These are phyloP conservation scores for Gasterosteus aculeatus DNA, from an alignment of 2,113 vertebrate species.

Conservation along the genomic window DNA sequence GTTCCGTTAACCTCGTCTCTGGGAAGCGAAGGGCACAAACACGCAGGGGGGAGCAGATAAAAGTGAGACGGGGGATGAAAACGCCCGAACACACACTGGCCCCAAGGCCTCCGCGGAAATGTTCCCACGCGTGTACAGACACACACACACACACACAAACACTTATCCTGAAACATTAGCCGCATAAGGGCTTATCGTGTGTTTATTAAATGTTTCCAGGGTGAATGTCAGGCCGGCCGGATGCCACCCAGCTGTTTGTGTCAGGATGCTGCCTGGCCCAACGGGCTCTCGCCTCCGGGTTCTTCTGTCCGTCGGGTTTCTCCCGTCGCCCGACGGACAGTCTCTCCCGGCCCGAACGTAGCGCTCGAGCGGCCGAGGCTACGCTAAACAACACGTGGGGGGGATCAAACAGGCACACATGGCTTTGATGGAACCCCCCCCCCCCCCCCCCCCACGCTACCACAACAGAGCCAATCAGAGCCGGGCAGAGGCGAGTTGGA, in stretches of 20 bases:
- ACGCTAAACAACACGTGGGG: constrained; percentile 49
- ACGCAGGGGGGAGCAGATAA: constrained; percentile 58
- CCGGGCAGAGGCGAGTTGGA: constrained; percentile 24
- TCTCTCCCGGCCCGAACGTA: constrained; percentile 16
- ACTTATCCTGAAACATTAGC: constrained; percentile 43
- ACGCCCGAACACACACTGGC: constrained; percentile 30
- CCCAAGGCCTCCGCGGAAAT: constrained; percentile 56
- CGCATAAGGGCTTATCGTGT: constrained; percentile 58
- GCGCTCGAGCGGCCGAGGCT: constrained; percentile 40
- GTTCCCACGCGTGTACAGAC: constrained; percentile 50
- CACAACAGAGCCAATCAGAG: constrained; percentile 47
- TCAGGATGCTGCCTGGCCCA: constrained; percentile 10
- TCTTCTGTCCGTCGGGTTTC: constrained; percentile 9
- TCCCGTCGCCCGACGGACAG: constrained; percentile 2
- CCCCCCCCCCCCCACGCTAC: constrained; percentile 16
- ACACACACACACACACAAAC: constrained; percentile 21
- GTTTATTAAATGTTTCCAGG: constrained; percentile 73
- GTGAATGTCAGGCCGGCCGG: constrained; percentile 57
- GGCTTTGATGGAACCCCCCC: constrained; percentile 58
- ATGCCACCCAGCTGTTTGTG: constrained; percentile 39
- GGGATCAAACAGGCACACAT: constrained; percentile 57
- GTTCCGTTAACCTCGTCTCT: constrained; percentile 68
- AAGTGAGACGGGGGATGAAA: constrained; percentile 39
- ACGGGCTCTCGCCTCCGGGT: background rate
- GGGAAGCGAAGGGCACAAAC: constrained; percentile 52